Evolutionary conservation across 2,797 vertebrate genomes (phyloP).

Genomic region (Remorina albescens): DNA sequence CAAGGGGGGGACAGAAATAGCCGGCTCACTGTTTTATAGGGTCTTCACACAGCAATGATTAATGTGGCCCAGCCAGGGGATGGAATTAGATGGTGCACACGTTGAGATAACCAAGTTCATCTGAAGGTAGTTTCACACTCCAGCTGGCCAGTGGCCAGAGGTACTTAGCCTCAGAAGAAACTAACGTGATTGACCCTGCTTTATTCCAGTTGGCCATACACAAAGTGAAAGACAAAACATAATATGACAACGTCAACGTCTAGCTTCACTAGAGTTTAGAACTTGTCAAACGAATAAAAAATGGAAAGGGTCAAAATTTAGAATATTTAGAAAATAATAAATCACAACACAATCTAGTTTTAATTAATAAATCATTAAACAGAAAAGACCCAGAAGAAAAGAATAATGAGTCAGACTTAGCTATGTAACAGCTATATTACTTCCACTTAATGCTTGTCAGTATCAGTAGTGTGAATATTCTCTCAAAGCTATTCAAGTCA

Average conservation of each 20-base stretch:
- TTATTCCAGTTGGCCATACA: constrained; percentile 50
- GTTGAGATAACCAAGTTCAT: constrained; percentile 86
- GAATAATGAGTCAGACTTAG: constrained; percentile 1
- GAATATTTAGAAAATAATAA: constrained; percentile 20
- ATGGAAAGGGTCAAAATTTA: constrained; percentile 25
- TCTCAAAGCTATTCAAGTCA: background rate
- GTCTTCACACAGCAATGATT: constrained; percentile 83
- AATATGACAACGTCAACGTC: constrained; percentile 28
- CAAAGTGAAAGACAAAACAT: constrained; percentile 49
- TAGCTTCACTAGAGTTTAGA: constrained; percentile 15
- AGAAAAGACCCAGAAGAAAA: background rate
- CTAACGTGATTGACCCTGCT: constrained; percentile 64
- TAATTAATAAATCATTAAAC: background rate
- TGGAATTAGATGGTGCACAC: constrained; percentile 80
- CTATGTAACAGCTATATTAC: too few relatives aligned
- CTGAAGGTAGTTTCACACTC: constrained; percentile 84
- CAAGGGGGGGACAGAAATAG: constrained; percentile 76
- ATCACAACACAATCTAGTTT: constrained; percentile 25
- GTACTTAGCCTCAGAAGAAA: constrained; percentile 74
- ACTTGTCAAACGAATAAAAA: background rate
- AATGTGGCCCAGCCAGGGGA: constrained; percentile 79
- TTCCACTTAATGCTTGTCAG: background rate
- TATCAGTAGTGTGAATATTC: background rate
- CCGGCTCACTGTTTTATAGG: constrained; percentile 81
- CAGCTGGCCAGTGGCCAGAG: constrained; percentile 75